phyloP scores from a whole-genome alignment of 1,140 invertebrate genomes.

The Gerris buenoi region DNA sequence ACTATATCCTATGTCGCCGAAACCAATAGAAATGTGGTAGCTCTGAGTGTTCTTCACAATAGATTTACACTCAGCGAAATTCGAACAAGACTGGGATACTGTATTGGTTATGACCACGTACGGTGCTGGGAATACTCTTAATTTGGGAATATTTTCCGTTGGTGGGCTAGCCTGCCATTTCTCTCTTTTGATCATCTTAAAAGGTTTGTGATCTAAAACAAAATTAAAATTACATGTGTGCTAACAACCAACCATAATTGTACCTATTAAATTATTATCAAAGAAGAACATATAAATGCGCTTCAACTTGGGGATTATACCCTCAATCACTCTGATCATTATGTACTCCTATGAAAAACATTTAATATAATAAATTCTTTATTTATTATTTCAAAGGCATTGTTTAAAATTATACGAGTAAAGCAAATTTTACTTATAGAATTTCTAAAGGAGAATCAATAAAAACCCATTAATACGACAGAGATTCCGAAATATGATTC shows the following conservation, averaged over 20 bases:
- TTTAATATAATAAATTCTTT: background rate
- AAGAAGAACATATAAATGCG: background rate
- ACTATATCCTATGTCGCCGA: background rate
- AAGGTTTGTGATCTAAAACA: background rate
- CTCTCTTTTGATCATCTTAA: background rate
- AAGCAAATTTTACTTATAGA: too few species aligned
- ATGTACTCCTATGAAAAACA: background rate
- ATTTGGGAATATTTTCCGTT: background rate
- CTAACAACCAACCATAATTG: background rate
- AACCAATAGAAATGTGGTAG: background rate
- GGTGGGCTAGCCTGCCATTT: background rate
- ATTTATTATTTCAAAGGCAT: too few species aligned
- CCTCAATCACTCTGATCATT: background rate
- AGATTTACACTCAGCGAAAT: background rate
- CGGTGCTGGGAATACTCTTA: background rate
- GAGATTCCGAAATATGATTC: too few species aligned
- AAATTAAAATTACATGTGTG: background rate
- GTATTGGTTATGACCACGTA: background rate
- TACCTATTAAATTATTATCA: too few species aligned
- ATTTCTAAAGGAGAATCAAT: too few species aligned
- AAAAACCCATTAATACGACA: too few species aligned
- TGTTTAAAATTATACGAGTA: too few species aligned
- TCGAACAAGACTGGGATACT: background rate
- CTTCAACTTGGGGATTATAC: background rate
- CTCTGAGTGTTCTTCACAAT: background rate